phyloP scores from a whole-genome alignment of 1,140 invertebrate species.

The Hycleus cichorii region DNA sequence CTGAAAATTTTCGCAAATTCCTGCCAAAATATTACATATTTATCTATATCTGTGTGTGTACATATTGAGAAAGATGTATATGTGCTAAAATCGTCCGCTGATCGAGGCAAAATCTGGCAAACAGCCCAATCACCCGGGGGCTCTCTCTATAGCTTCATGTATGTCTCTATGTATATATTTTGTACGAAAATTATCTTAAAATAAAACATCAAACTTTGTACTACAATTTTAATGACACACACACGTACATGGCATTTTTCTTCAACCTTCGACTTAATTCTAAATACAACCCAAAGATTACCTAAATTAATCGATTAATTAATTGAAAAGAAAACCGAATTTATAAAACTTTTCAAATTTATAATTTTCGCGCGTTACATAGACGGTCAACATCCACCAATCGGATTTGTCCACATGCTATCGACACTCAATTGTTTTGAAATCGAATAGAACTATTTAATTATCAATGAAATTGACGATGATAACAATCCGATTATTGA shows the following conservation, averaged over 20 bases:
- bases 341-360: no score
- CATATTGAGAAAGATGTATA: conserved; percentile 57
- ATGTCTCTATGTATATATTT: neutral
- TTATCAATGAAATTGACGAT: no score
- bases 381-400: no score
- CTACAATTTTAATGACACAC: neutral
- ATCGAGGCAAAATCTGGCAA: conserved; percentile 44
- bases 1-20: conserved; percentile 39
- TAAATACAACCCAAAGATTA: neutral
- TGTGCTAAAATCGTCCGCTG: conserved; percentile 67
- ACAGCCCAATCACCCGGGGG: conserved; percentile 42
- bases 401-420: no score
- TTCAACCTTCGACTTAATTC: neutral
- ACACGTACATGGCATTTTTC: conserved; percentile 20
- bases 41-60: neutral
- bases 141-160: conserved; percentile 9
- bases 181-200: conserved; percentile 16
- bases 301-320: no score
- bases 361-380: no score
- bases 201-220: conserved; percentile 20
- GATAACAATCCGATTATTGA: no score
- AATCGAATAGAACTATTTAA: no score
- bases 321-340: no score
- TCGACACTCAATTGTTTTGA: no score
- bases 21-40: conserved; percentile 55